A percentile compares a stretch with the other conserved stretches of the same genome.
Evolutionary conservation across 2,888 invertebrate species (phyloP).

Genomic region (Apantesis nais): DNA sequence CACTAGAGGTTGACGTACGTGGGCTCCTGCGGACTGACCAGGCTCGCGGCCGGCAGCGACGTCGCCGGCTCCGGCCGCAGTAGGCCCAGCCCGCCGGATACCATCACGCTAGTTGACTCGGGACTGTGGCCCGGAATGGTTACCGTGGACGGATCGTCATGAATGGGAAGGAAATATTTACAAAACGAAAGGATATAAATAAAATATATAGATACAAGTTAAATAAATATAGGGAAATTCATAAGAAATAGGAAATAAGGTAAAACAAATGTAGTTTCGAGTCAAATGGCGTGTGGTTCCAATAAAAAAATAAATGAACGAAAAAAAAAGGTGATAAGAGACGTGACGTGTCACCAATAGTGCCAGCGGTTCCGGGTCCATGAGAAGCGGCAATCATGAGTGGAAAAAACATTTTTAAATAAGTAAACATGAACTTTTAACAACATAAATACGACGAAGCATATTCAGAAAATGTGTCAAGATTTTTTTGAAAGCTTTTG

Average conservation of each 20-base stretch:
- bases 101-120: conserved; percentile 86
- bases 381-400: conserved; percentile 86
- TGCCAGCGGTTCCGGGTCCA: conserved; percentile 82
- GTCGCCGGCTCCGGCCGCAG: conserved; percentile 84
- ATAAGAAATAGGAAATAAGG: conserved; percentile 7
- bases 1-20: conserved; percentile 97
- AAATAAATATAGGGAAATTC: conserved; percentile 3
- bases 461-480: conserved; percentile 90
- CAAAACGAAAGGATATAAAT: conserved; percentile 1
- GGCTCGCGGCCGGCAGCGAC: conserved; percentile 74
- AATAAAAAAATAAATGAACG: conserved; percentile 48
- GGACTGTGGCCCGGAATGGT: conserved; percentile 64
- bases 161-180: conserved; percentile 1
- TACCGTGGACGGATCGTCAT: conserved; percentile 9
- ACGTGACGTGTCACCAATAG: conserved; percentile 73
- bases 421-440: conserved; percentile 64
- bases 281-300: conserved; percentile 73
- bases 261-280: conserved; percentile 43
- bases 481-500: conserved; percentile 86
- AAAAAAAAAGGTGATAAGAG: conserved; percentile 53
- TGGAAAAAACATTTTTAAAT: conserved; percentile 82
- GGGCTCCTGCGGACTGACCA: conserved; percentile 91
- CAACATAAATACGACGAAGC: conserved; percentile 62
- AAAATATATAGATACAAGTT: background rate
- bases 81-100: conserved; percentile 78